These are phyloP conservation scores for Neoitamus cyanurus DNA, from an alignment of 2,888 invertebrate genomes.

Conservation along the genomic window DNA sequence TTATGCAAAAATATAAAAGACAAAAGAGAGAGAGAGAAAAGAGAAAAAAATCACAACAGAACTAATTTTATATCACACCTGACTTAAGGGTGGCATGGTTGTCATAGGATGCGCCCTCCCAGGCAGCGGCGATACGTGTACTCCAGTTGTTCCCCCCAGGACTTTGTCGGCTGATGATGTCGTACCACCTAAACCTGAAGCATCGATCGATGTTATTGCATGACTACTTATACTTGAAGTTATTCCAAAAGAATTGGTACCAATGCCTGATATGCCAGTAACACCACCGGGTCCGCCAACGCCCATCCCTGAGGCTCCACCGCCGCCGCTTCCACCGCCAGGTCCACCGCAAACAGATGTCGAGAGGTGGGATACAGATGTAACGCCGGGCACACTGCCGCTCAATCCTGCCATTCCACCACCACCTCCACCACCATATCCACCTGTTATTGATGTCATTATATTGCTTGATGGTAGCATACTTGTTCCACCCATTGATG, in stretches of 20 bases:
- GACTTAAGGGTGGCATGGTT: slow-evolving; percentile 67
- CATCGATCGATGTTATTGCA: slow-evolving; percentile 71
- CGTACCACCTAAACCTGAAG: slow-evolving; percentile 60
- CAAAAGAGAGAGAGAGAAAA: neutral
- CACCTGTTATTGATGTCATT: slow-evolving; percentile 49
- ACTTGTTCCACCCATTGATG: slow-evolving; percentile 34
- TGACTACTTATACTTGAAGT: slow-evolving; percentile 78
- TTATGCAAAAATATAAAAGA: neutral
- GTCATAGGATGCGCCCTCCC: slow-evolving; percentile 67
- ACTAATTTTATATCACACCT: slow-evolving; percentile 58
- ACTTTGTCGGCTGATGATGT: slow-evolving; percentile 66
- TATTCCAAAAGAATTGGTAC: slow-evolving; percentile 65
- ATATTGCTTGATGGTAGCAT: slow-evolving; percentile 44
- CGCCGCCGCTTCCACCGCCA: slow-evolving; percentile 18
- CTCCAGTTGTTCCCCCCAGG: slow-evolving; percentile 67
- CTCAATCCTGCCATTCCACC: slow-evolving; percentile 41
- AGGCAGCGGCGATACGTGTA: slow-evolving; percentile 63
- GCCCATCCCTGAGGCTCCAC: neutral
- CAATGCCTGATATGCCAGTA: slow-evolving; percentile 50
- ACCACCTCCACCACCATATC: slow-evolving; percentile 36
- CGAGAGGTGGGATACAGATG: slow-evolving; percentile 39
- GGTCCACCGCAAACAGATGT: neutral
- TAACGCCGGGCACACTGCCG: slow-evolving; percentile 39
- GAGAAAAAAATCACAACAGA: slow-evolving; percentile 3
- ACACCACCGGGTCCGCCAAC: slow-evolving; percentile 6